Conservation (phyloP, 53 echinoderm and acorn worm species). For the Pentamera pediparva region DNA sequence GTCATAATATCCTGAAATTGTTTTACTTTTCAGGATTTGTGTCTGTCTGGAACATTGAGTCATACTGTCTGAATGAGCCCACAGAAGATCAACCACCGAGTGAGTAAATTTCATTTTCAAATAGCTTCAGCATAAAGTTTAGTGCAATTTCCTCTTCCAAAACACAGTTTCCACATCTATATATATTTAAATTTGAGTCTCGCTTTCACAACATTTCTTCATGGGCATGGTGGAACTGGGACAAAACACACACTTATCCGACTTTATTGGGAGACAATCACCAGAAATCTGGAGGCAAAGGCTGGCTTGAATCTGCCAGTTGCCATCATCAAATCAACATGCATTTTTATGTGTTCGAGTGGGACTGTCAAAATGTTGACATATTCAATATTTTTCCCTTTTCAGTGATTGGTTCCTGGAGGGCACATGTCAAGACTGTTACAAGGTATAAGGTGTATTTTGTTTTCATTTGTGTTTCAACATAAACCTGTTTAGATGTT, state of each 20-base stretch:
- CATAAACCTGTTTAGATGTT: too few relatives aligned
- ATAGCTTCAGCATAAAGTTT: not conserved
- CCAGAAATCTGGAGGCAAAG: too few relatives aligned
- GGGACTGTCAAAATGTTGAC: not conserved
- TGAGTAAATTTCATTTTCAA: slow-evolving; percentile 31
- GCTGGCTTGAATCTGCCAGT: too few relatives aligned
- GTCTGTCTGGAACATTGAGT: slow-evolving; percentile 76
- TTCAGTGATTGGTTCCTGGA: slow-evolving; percentile 80
- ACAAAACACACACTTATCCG: too few relatives aligned
- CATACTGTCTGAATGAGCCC: slow-evolving; percentile 59
- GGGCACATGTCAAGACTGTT: slow-evolving; percentile 88
- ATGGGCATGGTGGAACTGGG: too few relatives aligned
- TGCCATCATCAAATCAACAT: not conserved
- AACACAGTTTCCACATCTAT: too few relatives aligned
- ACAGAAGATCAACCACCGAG: slow-evolving; percentile 70
- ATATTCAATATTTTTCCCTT: not conserved
- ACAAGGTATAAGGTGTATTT: slow-evolving; percentile 68
- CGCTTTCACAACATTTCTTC: not conserved
- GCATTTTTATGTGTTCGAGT: too few relatives aligned
- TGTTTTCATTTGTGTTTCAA: too few relatives aligned
- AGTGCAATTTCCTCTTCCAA: not conserved
- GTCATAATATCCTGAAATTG: too few relatives aligned
- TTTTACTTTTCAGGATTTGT: slow-evolving; percentile 77
- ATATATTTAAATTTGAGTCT: not conserved
- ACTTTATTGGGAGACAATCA: too few relatives aligned